Base-by-base conservation (phyloP, 2,888 invertebrate genomes). In the Onchidella celtica region DNA sequence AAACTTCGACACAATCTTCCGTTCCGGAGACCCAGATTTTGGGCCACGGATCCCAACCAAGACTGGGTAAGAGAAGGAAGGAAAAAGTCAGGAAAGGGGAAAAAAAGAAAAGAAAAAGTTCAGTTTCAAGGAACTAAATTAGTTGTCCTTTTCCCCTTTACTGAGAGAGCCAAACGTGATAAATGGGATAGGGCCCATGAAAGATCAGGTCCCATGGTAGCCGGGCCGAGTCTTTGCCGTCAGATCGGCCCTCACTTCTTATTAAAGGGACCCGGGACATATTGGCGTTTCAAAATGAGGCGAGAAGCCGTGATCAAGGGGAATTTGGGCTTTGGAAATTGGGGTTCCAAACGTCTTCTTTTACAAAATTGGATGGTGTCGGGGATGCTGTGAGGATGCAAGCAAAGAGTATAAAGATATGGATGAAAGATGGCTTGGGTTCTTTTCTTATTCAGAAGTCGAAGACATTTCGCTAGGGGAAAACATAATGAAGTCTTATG, bases 281-380 rank as follows among this genome's bases (percentile, higher is more conserved):
- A 76, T 76, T 76, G 76, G 76, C 65, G 38, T 63, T 55, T n/a
- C 66, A 40, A 47, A 74, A 74, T 74, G 61, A 74, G 61, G 61
- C 74, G 61, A 65, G 76, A 66, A 76, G 65, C 75, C 65, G 76
- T 76, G 76, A 76, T 76, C 76, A 76, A 65, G 66, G 76, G 40
- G 40, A 65, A 65, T 63, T 76, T 76, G 65, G 59, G 29, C 61
- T 74, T 74, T 74, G n/a, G 55, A 70, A 70, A 55, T 70, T 70
- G 70, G 70, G 27, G 70, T 70, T 57, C 57, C 72, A 72, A 34
- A 55, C 1, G 32, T 32, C 57, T 63, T 74, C 38, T 59, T 61
- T 61, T 63, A 4, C 38, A 6, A 17, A 47, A 17, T 47, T 17
- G 9, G 47, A n/a, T 6, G n/a, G 55, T 38, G n/a, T n/a, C n/a